These are phyloP conservation scores for Phrynocephalus vlangalii DNA, from an alignment of 2,797 vertebrate genomes.

Conservation along the genomic window DNA sequence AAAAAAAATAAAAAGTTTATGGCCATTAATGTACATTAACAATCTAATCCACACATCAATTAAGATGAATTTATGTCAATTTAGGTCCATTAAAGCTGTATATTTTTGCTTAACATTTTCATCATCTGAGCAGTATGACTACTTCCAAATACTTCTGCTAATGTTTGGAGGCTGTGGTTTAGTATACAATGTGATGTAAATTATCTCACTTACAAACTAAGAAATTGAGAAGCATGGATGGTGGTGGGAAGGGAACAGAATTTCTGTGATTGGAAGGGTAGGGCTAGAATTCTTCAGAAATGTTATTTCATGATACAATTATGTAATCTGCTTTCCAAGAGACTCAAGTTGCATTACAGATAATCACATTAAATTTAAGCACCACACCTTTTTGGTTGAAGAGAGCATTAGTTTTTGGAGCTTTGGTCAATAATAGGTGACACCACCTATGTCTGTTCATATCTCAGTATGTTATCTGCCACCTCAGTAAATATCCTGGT, in stretches of 20 bases:
- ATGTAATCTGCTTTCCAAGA: neutral
- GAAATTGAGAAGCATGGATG: neutral
- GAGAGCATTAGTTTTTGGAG: neutral
- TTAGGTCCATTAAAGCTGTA: conserved; percentile 29
- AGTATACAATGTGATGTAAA: conserved; percentile 11
- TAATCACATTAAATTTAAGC: neutral
- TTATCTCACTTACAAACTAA: conserved; percentile 48
- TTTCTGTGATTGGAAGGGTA: conserved; percentile 61
- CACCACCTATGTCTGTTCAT: neutral
- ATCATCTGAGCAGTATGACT: conserved; percentile 24
- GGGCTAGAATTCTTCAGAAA: conserved; percentile 53
- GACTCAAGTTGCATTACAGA: neutral
- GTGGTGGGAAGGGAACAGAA: conserved; percentile 35
- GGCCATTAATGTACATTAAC: conserved; percentile 47
- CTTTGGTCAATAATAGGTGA: neutral
- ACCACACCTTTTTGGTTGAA: neutral
- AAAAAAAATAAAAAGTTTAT: conserved; percentile 42
- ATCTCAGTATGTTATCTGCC: neutral
- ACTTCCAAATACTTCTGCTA: conserved; percentile 47
- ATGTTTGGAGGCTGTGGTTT: conserved; percentile 50
- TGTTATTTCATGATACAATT: conserved; percentile 44
- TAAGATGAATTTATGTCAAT: conserved; percentile 31
- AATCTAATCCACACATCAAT: conserved; percentile 20
- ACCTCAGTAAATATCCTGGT: neutral
- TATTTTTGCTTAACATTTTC: conserved; percentile 30